These are phyloP conservation scores for Oreohelix idahoensis DNA, from an alignment of 1,140 invertebrate species.

Conservation along the genomic window DNA sequence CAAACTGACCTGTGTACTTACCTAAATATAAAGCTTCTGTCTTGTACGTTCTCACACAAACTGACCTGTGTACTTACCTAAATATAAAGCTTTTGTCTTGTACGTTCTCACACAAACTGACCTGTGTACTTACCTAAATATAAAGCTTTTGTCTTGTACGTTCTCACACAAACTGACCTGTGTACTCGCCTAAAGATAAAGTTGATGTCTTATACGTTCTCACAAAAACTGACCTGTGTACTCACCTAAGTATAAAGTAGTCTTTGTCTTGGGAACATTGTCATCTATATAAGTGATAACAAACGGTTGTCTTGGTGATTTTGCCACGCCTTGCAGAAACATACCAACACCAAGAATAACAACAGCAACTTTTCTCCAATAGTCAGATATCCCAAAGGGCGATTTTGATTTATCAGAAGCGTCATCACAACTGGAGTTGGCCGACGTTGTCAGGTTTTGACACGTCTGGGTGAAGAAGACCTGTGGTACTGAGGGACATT, in stretches of 20 bases:
- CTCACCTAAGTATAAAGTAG: slow-evolving; percentile 57
- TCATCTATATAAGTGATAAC: slow-evolving; percentile 58
- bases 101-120: too few species aligned
- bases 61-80: too few species aligned
- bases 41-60: too few species aligned
- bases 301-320: slow-evolving; percentile 54
- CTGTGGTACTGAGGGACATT: not conserved
- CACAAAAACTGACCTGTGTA: not conserved
- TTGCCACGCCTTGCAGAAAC: slow-evolving; percentile 59
- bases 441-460: not conserved
- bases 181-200: too few species aligned
- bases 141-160: too few species aligned
- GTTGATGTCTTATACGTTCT: too few species aligned
- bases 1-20: too few species aligned
- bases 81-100: too few species aligned
- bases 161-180: too few species aligned
- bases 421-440: not conserved
- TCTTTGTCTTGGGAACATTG: slow-evolving; percentile 53
- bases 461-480: not conserved
- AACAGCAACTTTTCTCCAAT: slow-evolving; percentile 44
- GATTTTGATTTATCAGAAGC: not conserved
- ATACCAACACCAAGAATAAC: slow-evolving; percentile 50
- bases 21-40: too few species aligned
- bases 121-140: too few species aligned
- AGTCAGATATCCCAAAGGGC: slow-evolving; percentile 14